Evolutionary conservation across 2,113 vertebrate species (phyloP).

Genomic region (Haemorhous mexicanus): DNA sequence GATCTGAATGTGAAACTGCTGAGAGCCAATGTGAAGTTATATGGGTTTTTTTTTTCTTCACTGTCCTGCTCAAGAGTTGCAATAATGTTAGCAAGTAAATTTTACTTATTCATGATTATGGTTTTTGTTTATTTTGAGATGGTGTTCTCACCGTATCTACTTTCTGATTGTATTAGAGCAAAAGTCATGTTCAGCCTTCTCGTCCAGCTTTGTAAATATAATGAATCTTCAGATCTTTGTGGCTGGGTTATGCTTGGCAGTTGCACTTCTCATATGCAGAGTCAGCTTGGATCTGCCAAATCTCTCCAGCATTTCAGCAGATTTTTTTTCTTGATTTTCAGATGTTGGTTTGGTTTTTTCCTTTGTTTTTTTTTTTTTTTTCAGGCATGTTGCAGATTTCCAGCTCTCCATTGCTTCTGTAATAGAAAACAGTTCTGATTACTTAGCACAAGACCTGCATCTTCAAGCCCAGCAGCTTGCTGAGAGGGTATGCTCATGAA

Average conservation of each 20-base stretch:
- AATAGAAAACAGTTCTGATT: conserved; percentile 39
- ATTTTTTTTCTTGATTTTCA: not conserved
- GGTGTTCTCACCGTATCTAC: not conserved
- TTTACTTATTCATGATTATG: not conserved
- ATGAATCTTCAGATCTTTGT: not conserved
- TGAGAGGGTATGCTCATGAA: conserved; percentile 71
- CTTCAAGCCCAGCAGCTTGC: conserved; percentile 75
- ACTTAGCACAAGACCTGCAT: conserved; percentile 65
- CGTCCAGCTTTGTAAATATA: not conserved
- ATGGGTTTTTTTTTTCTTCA: not conserved
- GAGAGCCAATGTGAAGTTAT: not conserved
- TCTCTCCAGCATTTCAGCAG: not conserved
- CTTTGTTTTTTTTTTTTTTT: not conserved
- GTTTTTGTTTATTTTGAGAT: not conserved
- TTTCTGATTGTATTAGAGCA: not conserved
- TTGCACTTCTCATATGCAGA: not conserved
- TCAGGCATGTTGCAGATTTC: conserved; percentile 81
- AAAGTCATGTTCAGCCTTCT: not conserved
- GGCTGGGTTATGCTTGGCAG: not conserved
- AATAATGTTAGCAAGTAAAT: not conserved
- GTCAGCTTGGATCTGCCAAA: not conserved
- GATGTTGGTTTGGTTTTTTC: not conserved
- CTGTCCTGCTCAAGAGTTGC: not conserved
- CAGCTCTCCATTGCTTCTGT: conserved; percentile 77
- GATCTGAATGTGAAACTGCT: not conserved